These are phyloP conservation scores for Spodoptera littoralis DNA, from an alignment of 2,888 invertebrate species.

Conservation along the genomic window DNA sequence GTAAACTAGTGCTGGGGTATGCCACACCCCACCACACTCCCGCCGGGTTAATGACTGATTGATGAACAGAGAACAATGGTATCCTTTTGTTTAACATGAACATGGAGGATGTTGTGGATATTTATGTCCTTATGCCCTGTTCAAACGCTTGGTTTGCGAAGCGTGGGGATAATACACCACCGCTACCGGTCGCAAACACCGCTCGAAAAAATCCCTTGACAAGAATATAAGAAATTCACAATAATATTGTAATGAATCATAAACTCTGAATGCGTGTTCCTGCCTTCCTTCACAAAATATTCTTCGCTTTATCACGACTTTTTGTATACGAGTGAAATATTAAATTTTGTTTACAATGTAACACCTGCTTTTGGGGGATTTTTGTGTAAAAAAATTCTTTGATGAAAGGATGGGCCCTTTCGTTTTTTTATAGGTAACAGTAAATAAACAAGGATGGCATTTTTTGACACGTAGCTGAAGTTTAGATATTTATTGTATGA, in stretches of 20 bases:
- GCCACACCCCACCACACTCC: no score
- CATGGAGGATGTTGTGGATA: no score
- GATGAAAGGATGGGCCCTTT: conserved; percentile 15
- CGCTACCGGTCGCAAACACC: no score
- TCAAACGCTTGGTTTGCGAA: no score
- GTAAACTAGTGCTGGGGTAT: no score
- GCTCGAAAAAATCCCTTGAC: conserved; percentile 1
- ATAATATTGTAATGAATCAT: conserved; percentile 36
- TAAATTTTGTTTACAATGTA: conserved; percentile 17
- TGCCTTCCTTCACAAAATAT: conserved; percentile 15
- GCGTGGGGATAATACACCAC: no score
- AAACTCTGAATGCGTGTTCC: conserved; percentile 33
- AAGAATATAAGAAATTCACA: conserved; percentile 42
- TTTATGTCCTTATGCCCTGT: no score
- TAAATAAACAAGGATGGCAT: background rate
- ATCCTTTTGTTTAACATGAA: no score
- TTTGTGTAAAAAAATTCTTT: conserved; percentile 18
- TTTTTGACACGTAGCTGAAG: no score
- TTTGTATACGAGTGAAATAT: conserved; percentile 18
- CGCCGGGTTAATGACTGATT: no score
- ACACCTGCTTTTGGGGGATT: conserved; percentile 25
- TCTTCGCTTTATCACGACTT: conserved; percentile 25
- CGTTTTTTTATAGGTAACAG: background rate
- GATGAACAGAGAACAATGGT: no score
- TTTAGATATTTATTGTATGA: no score